These are phyloP conservation scores for Plestiodon gilberti DNA, from an alignment of 2,113 vertebrate species.

Conservation along the genomic window DNA sequence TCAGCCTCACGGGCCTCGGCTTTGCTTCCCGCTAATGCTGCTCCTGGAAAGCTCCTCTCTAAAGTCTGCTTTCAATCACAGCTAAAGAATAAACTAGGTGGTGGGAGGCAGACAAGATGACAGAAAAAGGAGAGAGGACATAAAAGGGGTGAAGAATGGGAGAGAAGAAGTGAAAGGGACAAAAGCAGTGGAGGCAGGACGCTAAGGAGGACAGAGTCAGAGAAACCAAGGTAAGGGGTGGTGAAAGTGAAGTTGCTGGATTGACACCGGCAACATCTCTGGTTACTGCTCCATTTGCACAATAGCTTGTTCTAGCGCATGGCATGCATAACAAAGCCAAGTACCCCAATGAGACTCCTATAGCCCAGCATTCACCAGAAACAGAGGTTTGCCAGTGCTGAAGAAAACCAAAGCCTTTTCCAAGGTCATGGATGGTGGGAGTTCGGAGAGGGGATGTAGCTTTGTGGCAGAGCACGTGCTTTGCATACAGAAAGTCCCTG, in stretches of 20 bases:
- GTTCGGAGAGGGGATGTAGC: too few species aligned
- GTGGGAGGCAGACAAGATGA: slow-evolving; percentile 25
- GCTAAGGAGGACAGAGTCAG: not conserved
- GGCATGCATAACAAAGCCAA: not conserved
- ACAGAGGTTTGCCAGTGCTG: not conserved
- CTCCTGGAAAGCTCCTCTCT: slow-evolving; percentile 46
- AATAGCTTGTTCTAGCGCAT: not conserved
- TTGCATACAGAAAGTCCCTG: too few species aligned
- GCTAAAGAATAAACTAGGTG: not conserved
- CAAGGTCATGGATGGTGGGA: not conserved
- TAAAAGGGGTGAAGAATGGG: not conserved
- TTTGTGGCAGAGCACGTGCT: too few species aligned
- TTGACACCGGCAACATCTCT: not conserved
- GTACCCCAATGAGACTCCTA: not conserved
- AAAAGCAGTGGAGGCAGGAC: not conserved
- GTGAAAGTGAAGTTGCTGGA: not conserved
- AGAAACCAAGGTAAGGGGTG: not conserved
- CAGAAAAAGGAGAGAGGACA: not conserved
- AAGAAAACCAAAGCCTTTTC: not conserved
- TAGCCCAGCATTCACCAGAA: not conserved
- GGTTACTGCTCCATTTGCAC: not conserved
- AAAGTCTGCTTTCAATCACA: slow-evolving; percentile 19
- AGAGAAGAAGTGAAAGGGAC: not conserved
- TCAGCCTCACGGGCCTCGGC: not conserved
- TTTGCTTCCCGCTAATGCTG: slow-evolving; percentile 51